Evolutionary conservation across 2,797 vertebrate species (phyloP).

Genomic region (Pagetopsis macropterus): DNA sequence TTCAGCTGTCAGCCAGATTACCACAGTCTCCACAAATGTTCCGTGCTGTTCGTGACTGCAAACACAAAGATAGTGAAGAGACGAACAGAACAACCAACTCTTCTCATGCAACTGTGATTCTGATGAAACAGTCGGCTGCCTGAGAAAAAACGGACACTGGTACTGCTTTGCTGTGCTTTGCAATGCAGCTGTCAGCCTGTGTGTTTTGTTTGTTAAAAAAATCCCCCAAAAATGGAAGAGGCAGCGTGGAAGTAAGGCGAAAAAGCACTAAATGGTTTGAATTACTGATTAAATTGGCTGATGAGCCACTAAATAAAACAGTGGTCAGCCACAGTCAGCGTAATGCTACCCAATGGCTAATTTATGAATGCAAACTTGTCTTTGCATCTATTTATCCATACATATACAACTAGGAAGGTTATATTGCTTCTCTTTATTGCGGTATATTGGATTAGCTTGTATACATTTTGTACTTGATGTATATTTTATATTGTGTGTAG

Average conservation of each 20-base stretch:
- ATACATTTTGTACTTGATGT: slow-evolving; percentile 10
- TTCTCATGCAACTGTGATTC: slow-evolving; percentile 17
- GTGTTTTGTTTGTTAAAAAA: slow-evolving; percentile 14
- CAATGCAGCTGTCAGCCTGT: not conserved
- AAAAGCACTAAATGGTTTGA: slow-evolving; percentile 22
- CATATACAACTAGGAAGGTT: slow-evolving; percentile 1
- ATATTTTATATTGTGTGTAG: slow-evolving; percentile 4
- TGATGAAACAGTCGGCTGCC: slow-evolving; percentile 12
- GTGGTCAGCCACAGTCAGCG: slow-evolving; percentile 19
- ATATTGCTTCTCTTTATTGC: slow-evolving; percentile 14
- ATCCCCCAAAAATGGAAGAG: not conserved
- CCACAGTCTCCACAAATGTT: slow-evolving; percentile 8
- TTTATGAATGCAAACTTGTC: slow-evolving; percentile 22
- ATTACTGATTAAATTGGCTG: slow-evolving; percentile 23
- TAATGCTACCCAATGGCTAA: slow-evolving; percentile 24
- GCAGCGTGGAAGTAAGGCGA: slow-evolving; percentile 17
- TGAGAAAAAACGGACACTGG: not conserved
- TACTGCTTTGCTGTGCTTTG: not conserved
- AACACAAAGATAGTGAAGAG: slow-evolving; percentile 6
- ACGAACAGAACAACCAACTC: slow-evolving; percentile 2
- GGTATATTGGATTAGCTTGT: slow-evolving; percentile 26
- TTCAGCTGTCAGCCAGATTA: not conserved
- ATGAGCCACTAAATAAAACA: slow-evolving; percentile 37
- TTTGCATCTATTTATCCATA: slow-evolving; percentile 29
- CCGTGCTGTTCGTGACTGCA: not conserved